Base-by-base conservation (phyloP, 2,113 vertebrate genomes). In the Probosciger aterrimus region DNA sequence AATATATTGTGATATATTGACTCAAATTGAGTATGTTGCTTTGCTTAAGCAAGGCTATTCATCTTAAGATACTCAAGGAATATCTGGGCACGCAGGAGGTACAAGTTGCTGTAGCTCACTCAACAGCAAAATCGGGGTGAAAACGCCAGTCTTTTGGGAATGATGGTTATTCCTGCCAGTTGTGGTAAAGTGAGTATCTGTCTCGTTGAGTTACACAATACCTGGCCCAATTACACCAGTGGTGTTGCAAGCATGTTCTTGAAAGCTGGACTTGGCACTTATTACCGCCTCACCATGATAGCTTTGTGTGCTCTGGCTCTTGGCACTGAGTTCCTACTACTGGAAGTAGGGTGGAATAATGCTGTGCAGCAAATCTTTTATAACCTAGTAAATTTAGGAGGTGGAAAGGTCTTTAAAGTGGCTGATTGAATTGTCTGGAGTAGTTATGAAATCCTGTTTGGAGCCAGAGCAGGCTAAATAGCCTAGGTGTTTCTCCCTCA, bases 381-480 rank as follows among this genome's bases (percentile, higher is more conserved):
- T 86, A 94, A 88, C 28, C 31, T n/a, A 31, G 50, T 86, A 90
- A 86, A 93, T 78, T 74, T 7, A 55, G 80, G 86, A 92, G 64
- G 60, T 93, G 76, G 39, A 83, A 88, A 92, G 46, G 68, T 78
- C 88, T 88, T 92, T 81, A 90, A 96, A 90, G 57, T 53, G 87
- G 39, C 41, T 87, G 88, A 59, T 85, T 90, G 80, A 90, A 60
- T 81, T 37, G 33, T 49, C 93, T 96, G 82, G 71, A 96, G 59
- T 24, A 78, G 76, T 88, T 86, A 33, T 1, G 35, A 83, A 86
- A 80, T 80, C 67, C 50, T 88, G 28, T 39, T 78, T 71, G 79
- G 70, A 89, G 46, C 17, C 44, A 85, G 74, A 87, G 65, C 74
- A 71, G 39, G 11, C 27, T 82, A 71, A 82, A 50, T 76, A 90